Conservation (phyloP, 2,797 vertebrate genomes). For the Poeciliopsis gracilis region DNA sequence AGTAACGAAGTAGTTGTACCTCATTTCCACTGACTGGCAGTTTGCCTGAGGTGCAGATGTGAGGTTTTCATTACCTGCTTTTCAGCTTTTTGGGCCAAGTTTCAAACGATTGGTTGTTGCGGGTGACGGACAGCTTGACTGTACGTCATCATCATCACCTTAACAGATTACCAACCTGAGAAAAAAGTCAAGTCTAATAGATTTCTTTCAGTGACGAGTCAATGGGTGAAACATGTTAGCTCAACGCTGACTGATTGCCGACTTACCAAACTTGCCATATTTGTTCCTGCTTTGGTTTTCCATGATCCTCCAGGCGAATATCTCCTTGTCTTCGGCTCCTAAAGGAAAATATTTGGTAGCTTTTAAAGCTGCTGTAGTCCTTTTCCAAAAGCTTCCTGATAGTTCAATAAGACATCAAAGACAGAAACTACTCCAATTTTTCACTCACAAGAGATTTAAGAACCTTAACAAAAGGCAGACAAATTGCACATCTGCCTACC, state of each 20-base stretch:
- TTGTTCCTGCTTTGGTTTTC: not conserved
- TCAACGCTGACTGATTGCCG: not conserved
- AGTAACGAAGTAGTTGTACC: too few species aligned
- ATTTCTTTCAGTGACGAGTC: not conserved
- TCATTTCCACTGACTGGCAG: too few species aligned
- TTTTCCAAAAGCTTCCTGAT: not conserved
- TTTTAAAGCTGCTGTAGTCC: not conserved
- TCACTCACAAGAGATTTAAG: slow-evolving; percentile 2
- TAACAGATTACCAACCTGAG: not conserved
- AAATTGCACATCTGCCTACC: not conserved
- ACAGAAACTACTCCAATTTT: not conserved
- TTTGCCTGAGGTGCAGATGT: not conserved
- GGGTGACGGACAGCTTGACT: not conserved
- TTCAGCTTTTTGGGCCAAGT: not conserved
- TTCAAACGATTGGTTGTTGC: not conserved
- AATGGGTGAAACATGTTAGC: not conserved
- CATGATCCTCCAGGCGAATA: not conserved
- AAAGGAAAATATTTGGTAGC: not conserved
- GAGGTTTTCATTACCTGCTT: not conserved
- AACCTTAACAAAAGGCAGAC: slow-evolving; percentile 1
- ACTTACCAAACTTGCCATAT: not conserved
- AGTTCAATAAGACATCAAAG: not conserved
- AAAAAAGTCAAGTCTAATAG: not conserved
- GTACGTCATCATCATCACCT: not conserved
- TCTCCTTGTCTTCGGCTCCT: not conserved